Conservation (phyloP, 2,797 vertebrate species). For the Poeciliopsis infans region DNA sequence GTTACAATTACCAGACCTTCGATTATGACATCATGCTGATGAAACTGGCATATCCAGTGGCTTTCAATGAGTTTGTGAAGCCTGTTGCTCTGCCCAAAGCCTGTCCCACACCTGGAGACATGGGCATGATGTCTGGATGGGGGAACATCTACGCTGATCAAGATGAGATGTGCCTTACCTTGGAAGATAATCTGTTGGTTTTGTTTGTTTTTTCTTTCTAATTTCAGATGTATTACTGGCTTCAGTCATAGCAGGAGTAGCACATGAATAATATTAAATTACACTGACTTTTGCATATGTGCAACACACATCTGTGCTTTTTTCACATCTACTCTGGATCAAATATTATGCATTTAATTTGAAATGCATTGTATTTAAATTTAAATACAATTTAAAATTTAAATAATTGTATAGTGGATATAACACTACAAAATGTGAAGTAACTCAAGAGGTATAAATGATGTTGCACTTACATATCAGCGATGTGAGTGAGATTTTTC, state of each 20-base stretch:
- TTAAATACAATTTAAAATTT: no score
- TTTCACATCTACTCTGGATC: neutral
- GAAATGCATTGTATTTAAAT: no score
- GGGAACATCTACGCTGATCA: constrained; percentile 76
- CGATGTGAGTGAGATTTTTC: neutral
- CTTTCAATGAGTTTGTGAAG: constrained; percentile 61
- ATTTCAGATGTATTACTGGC: neutral
- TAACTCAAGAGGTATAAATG: neutral
- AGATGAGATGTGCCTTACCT: constrained; percentile 50
- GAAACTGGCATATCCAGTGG: constrained; percentile 70
- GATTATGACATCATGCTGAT: constrained; percentile 82
- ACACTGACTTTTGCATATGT: neutral
- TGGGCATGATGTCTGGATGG: constrained; percentile 80
- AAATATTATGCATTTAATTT: neutral
- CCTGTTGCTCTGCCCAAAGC: constrained; percentile 71
- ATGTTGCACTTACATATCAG: neutral
- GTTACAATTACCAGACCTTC: constrained; percentile 76
- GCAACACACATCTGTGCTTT: neutral
- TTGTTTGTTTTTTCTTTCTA: neutral
- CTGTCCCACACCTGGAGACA: constrained; percentile 68
- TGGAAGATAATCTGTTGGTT: neutral
- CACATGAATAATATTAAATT: neutral
- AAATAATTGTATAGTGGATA: neutral
- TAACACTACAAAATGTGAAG: neutral
- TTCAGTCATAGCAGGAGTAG: neutral